Percentiles rank a stretch among this genome's conserved stretches.
phyloP scores from a whole-genome alignment of 2,888 invertebrate genomes.

The Brachyptera risi region DNA sequence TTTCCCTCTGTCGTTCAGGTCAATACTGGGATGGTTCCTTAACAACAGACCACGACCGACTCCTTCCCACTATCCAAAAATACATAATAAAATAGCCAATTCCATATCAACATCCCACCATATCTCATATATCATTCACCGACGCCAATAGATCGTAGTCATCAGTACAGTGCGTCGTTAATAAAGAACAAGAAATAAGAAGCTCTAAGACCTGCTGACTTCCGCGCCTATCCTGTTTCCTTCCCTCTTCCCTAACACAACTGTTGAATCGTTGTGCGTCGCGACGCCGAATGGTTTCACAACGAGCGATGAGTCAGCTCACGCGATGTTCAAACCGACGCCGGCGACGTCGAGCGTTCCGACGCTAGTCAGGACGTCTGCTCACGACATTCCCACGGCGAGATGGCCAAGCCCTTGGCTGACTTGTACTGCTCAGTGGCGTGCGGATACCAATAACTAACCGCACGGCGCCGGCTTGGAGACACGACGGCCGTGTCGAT shows the following conservation, averaged over 20 bases:
- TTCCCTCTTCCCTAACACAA: neutral
- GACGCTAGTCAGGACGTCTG: slow-evolving; percentile 13
- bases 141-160: too few species aligned
- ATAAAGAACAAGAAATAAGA: too few species aligned
- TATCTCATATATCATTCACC: neutral
- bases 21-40: too few species aligned
- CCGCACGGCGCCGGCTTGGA: neutral
- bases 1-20: too few species aligned
- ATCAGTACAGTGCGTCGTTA: too few species aligned
- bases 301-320: slow-evolving; percentile 8
- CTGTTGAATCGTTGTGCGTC: slow-evolving; percentile 13
- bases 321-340: slow-evolving; percentile 3
- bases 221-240: too few species aligned
- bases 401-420: neutral
- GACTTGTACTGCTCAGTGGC: neutral
- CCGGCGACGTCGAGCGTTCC: slow-evolving; percentile 13
- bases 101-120: neutral
- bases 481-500: neutral
- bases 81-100: too few species aligned
- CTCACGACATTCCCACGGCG: neutral
- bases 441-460: too few species aligned
- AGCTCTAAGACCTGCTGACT: too few species aligned
- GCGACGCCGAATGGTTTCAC: slow-evolving; percentile 13
- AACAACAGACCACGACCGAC: too few species aligned
- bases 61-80: too few species aligned